Base-by-base conservation (phyloP, 2,797 vertebrate species). In the Antennarius maculatus region DNA sequence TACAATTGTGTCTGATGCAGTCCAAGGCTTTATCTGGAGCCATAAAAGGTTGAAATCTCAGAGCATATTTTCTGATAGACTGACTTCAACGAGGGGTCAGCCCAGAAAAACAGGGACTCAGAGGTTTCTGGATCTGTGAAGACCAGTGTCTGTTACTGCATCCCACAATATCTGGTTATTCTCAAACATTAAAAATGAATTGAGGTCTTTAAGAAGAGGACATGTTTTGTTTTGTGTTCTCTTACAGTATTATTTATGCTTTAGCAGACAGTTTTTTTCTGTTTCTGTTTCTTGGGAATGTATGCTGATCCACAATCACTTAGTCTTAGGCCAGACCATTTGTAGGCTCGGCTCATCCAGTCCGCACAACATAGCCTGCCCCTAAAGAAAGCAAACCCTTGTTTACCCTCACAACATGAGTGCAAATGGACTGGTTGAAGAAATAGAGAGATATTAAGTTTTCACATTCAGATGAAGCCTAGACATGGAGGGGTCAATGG, bases 1-100 rank as follows among this genome's bases (percentile, higher is more conserved):
- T 86, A 89, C 84, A 69, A 88, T 88, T 67, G 70, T 84, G 76
- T 84, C 83, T 90, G 81, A 89, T 89, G 74, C 60, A 29, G 69
- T 80, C 59, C 63, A 77, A 76, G 80, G 63, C 61, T 79, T 86
- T 69, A 75, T 74, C 74, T 78, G 77, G 74, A 83, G 81, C 84
- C 83, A 72, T 73, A 84, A 83, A 79, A 69, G 77, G 80, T 81
- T 80, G 54, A 84, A 88, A 86, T 90, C 88, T 88, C 70, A 18
- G 58, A 78, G 61, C 62, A 60, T 80, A 55, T 81, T 87, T 85
- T 81, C 72, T 18, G 77, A 48, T 23, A 37, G 61, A 76, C 43
- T 23, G 39, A 54, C 46, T 31, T 18, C 78, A 78, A 74, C 71
- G 83, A 56, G 70, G 85, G 84, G 82, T 88, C 82, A 86, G 77